A percentile compares a stretch with the other conserved stretches of the same genome.
Evolutionary conservation across 2,888 invertebrate genomes (phyloP).

Genomic region (Lacanobia oleracea): DNA sequence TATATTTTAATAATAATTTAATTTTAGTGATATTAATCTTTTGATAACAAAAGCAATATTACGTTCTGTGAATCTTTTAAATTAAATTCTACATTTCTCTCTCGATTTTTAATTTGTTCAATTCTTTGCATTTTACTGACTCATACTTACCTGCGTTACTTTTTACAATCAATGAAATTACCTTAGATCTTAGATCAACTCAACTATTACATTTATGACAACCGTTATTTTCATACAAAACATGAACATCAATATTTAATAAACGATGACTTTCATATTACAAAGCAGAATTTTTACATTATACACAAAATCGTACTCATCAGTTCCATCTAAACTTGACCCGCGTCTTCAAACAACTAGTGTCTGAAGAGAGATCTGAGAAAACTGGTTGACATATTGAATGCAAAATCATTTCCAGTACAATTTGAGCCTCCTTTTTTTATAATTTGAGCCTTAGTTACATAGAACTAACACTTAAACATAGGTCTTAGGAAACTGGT

Average conservation of each 20-base stretch:
- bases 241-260: conserved; percentile 38
- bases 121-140: not conserved
- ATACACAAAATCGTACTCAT: not conserved
- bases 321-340: not conserved
- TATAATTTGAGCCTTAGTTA: not conserved
- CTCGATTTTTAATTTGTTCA: not conserved
- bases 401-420: not conserved
- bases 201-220: conserved; percentile 20
- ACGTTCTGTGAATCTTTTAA: no score
- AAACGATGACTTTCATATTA: conserved; percentile 43
- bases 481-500: conserved; percentile 1
- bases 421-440: not conserved
- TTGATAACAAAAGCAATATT: no score
- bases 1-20: no score
- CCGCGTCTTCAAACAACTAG: not conserved
- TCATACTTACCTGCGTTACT: not conserved
- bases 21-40: no score
- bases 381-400: not conserved
- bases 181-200: conserved; percentile 30
- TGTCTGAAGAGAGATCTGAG: not conserved
- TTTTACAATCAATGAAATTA: conserved; percentile 3
- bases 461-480: not conserved
- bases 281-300: conserved; percentile 22
- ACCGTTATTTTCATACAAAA: conserved; percentile 26
- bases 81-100: no score